Evolutionary conservation across 2,113 vertebrate genomes (phyloP), one percentile per base, ranked within the genome.

Genomic region (Daboia siamensis): DNA sequence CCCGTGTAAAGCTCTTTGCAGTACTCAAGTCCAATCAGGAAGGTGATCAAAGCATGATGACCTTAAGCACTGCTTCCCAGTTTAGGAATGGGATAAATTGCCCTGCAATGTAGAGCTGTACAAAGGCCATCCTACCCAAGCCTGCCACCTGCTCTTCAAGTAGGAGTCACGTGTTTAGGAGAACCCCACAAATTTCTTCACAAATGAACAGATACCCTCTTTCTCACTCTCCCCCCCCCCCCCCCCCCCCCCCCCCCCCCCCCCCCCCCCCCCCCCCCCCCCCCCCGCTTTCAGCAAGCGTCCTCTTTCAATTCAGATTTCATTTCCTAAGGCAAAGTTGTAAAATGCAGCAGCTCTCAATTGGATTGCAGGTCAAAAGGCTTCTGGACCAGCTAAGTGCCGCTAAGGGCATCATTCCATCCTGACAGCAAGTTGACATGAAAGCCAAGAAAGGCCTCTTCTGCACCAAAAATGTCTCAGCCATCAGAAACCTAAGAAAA

Each of bases 371-470:
- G 69, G 69, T 90, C 89, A 84, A 94, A 95, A 94, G 92, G 12
- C 1, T 23, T 94, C 92, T 13, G 54, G 23, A 15, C 48, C 51
- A 95, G 54, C 7, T 46, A 93, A 15, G 91, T 74, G 20, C 15
- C 48, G 5, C 52, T 92, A 85, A 92, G 64, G 92, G 59, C 59
- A 86, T 61, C 84, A 92, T 90, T 95, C 84, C 59, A 85, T 93
- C 90, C 89, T 84, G 69, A 44, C 90, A 93, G 87, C 48, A 51
- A 80, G 92, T 54, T 59, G 87, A 59, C 93, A 91, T 92, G 80
- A 91, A 96, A 94, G 46, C 92, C 95, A 48, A 91, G 74, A 87
- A 74, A 88, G 93, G 48, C 88, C 94, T 74, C 59, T 20, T 29
- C 8, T 90, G 21, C 69, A 86, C 5, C 39, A 85, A 4, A 46